Conservation (phyloP, 2,888 invertebrate species). For the Caenorhabditis angaria region DNA sequence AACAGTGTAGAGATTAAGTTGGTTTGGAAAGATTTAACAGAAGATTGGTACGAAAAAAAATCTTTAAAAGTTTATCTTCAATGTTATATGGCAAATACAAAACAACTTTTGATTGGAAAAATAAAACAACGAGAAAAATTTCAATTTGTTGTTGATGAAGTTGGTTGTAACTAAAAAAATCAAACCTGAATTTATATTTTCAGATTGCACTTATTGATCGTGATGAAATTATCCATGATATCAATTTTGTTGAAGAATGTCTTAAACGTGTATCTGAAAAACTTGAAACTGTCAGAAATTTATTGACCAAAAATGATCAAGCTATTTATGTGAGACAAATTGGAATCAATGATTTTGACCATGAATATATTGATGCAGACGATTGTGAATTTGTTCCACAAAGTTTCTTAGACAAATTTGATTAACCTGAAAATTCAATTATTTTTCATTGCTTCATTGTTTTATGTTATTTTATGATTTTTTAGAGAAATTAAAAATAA, state of each 20-base stretch:
- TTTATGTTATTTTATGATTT: no score
- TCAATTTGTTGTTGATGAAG: background rate
- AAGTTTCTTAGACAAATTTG: background rate
- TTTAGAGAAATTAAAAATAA: no score
- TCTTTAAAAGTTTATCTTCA: background rate
- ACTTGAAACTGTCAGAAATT: background rate
- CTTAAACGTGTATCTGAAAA: background rate
- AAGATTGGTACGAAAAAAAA: no score
- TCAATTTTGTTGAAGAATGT: background rate
- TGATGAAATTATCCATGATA: background rate
- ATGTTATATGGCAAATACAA: background rate
- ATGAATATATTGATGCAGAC: background rate
- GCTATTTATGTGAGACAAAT: background rate
- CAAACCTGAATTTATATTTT: background rate
- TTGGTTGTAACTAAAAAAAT: background rate
- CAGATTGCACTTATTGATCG: background rate
- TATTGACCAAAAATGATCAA: background rate
- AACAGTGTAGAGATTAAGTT: background rate
- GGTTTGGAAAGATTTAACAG: background rate
- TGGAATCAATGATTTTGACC: background rate
- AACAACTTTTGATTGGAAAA: background rate
- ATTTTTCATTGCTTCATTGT: no score
- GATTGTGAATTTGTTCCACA: background rate
- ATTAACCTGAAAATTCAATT: no score
- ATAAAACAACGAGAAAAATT: no score